A percentile compares a stretch with the other conserved stretches of the same genome.
These are phyloP conservation scores for Temnothorax ravouxi DNA, from an alignment of 2,888 invertebrate species.

Conservation along the genomic window DNA sequence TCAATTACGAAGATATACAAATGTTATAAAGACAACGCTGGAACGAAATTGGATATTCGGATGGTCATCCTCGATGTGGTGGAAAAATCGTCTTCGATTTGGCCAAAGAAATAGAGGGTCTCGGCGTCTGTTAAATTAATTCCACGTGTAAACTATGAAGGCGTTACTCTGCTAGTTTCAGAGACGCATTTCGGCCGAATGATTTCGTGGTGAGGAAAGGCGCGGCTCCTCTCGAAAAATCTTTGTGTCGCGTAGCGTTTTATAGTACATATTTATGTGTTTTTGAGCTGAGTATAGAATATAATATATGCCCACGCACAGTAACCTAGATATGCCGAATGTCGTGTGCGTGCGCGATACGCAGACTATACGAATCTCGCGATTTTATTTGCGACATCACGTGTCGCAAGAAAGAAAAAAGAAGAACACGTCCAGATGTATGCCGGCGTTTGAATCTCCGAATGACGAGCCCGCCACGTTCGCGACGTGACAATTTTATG, in stretches of 20 bases:
- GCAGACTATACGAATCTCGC: neutral
- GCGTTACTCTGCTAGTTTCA: neutral
- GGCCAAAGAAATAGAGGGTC: neutral
- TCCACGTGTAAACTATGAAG: neutral
- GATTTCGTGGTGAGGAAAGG: neutral
- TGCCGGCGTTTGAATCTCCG: neutral
- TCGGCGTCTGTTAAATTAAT: neutral
- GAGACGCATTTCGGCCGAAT: neutral
- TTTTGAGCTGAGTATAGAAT: neutral
- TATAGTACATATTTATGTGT: neutral
- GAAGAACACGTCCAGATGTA: slow-evolving; percentile 13
- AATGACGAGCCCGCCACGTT: neutral
- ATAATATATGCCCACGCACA: slow-evolving; percentile 12
- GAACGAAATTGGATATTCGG: neutral
- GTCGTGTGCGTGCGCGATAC: neutral
- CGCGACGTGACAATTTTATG: neutral
- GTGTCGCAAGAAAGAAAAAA: slow-evolving; percentile 14
- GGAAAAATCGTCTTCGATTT: neutral
- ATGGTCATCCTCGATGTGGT: neutral
- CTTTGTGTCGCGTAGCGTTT: slow-evolving; percentile 3
- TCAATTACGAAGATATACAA: neutral
- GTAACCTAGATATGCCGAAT: slow-evolving; percentile 35
- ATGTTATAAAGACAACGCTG: neutral
- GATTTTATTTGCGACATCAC: slow-evolving; percentile 35
- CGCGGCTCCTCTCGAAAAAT: slow-evolving; percentile 9